Percentiles rank a stretch among this genome's conserved stretches.
Evolutionary conservation across 2,888 invertebrate species (phyloP).

Genomic region (Bombylius discolor): DNA sequence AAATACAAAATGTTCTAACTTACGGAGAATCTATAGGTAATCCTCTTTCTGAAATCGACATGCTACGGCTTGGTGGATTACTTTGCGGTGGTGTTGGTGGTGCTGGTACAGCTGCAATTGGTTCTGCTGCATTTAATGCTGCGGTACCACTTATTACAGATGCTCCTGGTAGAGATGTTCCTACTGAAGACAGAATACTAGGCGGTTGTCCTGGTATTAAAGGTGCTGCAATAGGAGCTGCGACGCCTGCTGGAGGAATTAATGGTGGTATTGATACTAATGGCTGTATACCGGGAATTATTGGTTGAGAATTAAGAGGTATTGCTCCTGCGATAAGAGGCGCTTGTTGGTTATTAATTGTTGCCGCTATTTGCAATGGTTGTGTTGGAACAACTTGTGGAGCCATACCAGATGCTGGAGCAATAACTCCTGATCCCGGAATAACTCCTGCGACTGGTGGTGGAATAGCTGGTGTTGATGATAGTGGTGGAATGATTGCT

Average conservation of each 20-base stretch:
- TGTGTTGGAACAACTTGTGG: not conserved
- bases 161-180: not conserved
- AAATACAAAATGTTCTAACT: conserved; percentile 20
- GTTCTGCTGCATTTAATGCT: conserved; percentile 23
- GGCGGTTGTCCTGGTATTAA: conserved; percentile 20
- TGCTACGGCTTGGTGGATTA: conserved; percentile 34
- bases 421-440: conserved; percentile 7
- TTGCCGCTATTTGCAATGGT: not conserved
- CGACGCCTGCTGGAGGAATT: conserved; percentile 14
- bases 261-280: conserved; percentile 11
- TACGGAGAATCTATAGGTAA: conserved; percentile 46
- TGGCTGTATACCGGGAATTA: conserved; percentile 13
- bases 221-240: conserved; percentile 13
- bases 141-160: conserved; percentile 1
- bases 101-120: conserved; percentile 25
- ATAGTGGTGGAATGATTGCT: not conserved
- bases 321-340: conserved; percentile 38
- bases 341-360: conserved; percentile 6
- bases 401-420: not conserved
- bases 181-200: conserved; percentile 21
- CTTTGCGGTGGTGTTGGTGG: conserved; percentile 32
- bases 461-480: not conserved
- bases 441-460: not conserved
- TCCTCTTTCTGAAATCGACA: conserved; percentile 41
- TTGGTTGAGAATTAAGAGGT: conserved; percentile 20